A percentile compares a stretch with the other conserved stretches of the same genome.
phyloP scores from a whole-genome alignment of 2,888 invertebrate genomes.

The Apoda limacodes region DNA sequence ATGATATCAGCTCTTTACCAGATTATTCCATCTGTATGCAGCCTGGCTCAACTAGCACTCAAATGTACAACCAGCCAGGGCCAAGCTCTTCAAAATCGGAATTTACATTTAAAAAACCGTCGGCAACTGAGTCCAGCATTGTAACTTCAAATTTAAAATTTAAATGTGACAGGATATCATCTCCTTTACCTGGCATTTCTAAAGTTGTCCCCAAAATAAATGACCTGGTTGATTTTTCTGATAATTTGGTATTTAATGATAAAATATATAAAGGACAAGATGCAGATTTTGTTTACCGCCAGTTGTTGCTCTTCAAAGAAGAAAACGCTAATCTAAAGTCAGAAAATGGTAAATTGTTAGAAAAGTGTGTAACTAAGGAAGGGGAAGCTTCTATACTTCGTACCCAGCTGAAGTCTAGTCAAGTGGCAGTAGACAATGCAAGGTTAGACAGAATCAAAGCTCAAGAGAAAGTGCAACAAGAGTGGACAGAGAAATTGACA shows the following conservation, averaged over 20 bases:
- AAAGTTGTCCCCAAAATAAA: constrained; percentile 28
- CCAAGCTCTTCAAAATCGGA: constrained; percentile 39
- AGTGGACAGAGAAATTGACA: constrained; percentile 60
- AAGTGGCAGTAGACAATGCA: constrained; percentile 50
- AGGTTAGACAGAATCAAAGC: constrained; percentile 50
- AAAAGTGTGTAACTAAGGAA: constrained; percentile 66
- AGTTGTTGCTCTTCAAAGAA: constrained; percentile 44
- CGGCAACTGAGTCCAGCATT: constrained; percentile 23
- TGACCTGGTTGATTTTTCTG: constrained; percentile 25
- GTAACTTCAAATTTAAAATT: constrained; percentile 42
- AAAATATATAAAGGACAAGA: constrained; percentile 41
- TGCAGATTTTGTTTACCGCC: constrained; percentile 37
- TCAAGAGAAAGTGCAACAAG: constrained; percentile 56
- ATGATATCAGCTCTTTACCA: constrained; percentile 33
- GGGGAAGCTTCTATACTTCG: constrained; percentile 69
- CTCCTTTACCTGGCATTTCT: constrained; percentile 48
- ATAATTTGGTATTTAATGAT: constrained; percentile 43
- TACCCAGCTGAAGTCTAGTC: constrained; percentile 60
- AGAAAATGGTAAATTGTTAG: constrained; percentile 52
- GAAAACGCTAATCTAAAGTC: constrained; percentile 53
- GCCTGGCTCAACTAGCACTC: constrained; percentile 51
- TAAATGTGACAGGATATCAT: constrained; percentile 46
- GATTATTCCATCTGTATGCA: constrained; percentile 52
- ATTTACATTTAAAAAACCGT: constrained; percentile 48
- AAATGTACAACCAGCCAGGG: constrained; percentile 27